Evolutionary conservation across 1,140 invertebrate species (phyloP).

Genomic region (Propsilocerus akamusi): DNA sequence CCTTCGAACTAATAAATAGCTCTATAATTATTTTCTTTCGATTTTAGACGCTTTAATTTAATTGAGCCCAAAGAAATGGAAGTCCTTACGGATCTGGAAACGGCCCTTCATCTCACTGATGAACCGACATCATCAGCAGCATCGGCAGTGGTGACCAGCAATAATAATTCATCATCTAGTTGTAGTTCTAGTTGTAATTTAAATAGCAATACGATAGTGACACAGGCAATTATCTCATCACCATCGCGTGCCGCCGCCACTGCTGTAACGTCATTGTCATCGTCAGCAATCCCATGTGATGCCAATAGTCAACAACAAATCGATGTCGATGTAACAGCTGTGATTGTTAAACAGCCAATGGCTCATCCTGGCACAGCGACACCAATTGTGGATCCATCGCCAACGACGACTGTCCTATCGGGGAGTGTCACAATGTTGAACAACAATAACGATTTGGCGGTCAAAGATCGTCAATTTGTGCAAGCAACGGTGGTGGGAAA

Average conservation of each 20-base stretch:
- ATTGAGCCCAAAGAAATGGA: conserved; percentile 93
- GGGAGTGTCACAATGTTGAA: too few relatives aligned
- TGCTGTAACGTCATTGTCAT: background rate
- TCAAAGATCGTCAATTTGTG: background rate
- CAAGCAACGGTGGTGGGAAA: background rate
- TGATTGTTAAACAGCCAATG: conserved; percentile 1
- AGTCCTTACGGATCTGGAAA: conserved; percentile 70
- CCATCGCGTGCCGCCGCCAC: background rate
- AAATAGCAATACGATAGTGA: conserved; percentile 2
- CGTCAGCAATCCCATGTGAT: background rate
- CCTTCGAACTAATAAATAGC: background rate
- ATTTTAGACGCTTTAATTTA: conserved; percentile 70
- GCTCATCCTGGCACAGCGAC: too few relatives aligned
- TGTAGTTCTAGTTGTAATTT: background rate
- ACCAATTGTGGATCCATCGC: too few relatives aligned
- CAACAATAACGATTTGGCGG: background rate
- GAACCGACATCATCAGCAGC: conserved; percentile 16
- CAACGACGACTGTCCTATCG: too few relatives aligned
- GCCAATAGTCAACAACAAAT: conserved; percentile 1
- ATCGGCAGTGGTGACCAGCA: background rate
- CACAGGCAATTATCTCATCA: conserved; percentile 3
- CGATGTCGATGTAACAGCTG: background rate
- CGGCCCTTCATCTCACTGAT: conserved; percentile 43
- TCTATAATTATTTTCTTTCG: background rate
- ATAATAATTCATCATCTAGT: background rate